Base-by-base conservation (phyloP, 2,113 vertebrate genomes). In the Ellobius talpinus region DNA sequence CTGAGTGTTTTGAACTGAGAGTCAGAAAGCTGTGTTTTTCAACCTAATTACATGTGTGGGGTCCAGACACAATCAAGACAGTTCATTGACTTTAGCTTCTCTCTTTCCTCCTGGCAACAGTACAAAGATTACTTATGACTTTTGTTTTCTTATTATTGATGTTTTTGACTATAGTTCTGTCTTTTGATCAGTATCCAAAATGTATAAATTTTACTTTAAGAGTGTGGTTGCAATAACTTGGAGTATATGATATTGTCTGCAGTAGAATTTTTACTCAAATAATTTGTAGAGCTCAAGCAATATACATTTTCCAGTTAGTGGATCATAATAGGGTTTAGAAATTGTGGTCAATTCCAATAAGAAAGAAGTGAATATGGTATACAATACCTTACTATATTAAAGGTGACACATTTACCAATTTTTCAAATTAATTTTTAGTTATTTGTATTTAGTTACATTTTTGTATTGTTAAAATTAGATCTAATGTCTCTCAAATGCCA, bases 281-380 rank as follows among this genome's bases (percentile, higher is more conserved):
- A 68, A 63, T 79, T 91, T 89, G 8, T 24, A 33, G n/a, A 42
- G 58, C 74, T 89, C 13, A 11, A 91, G 39, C 31, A 74, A 21
- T 13, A 14, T 16, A 74, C 21, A 31, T 50, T 42, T 82, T 94
- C 17, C 76, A 14, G 17, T 81, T 97, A 76, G 14, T 50, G 84
- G 17, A 2, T 68, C 19, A 58, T 72, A 85, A 19, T 94, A 93
- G 16, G 16, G 52, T 89, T 94, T 90, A 36, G 19, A 74, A 87
- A 3, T 91, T 78, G 17, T 87, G 39, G 76, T 86, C 33, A 86
- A 95, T 26, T 5, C 65, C 97, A 92, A 86, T 85, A 96, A 97
- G 91, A 87, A 89, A 79, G 36, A 92, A 26, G 63, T 94, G 21
- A 76, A 89, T 81, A 58, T 93, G 31, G n/a, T 63, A 50, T 73